Conservation (phyloP, 23 tunicate species). For the Botrylloides violaceus region DNA sequence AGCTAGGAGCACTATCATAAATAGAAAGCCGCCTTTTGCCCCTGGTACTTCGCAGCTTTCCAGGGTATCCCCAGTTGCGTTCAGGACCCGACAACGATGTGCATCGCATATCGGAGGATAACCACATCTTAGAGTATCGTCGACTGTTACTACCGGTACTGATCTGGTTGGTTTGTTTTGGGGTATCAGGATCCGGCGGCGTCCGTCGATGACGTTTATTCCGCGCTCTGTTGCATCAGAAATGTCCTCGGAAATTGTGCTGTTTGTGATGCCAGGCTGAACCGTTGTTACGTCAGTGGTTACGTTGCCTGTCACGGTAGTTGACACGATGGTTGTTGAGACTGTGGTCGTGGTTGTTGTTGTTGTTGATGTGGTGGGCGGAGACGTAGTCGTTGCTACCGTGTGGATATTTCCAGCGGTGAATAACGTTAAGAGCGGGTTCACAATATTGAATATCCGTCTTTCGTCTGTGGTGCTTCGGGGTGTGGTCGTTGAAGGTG, state of each 20-base stretch:
- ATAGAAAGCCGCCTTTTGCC: constrained; percentile 9
- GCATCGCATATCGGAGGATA: constrained; percentile 24
- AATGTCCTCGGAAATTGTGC: background rate
- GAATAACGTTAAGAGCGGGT: no score
- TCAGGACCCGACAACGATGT: background rate
- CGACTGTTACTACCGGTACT: no score
- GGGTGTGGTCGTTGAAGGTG: no score
- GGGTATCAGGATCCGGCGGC: no score
- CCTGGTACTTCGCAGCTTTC: constrained; percentile 14
- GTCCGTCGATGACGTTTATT: background rate
- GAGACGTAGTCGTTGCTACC: no score
- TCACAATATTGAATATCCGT: no score
- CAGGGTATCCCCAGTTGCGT: background rate
- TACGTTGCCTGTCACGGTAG: background rate
- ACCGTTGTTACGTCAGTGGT: background rate
- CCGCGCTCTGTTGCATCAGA: background rate
- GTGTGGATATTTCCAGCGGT: no score
- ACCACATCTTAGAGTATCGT: background rate
- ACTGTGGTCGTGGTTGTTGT: background rate
- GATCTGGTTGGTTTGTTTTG: no score
- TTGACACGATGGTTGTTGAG: background rate
- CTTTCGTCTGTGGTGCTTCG: no score
- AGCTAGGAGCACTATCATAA: background rate
- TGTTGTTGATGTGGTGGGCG: background rate
- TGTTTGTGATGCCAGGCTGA: background rate